These are phyloP conservation scores for Drepanosiphum platanoidis DNA, from an alignment of 2,888 invertebrate genomes.

Conservation along the genomic window DNA sequence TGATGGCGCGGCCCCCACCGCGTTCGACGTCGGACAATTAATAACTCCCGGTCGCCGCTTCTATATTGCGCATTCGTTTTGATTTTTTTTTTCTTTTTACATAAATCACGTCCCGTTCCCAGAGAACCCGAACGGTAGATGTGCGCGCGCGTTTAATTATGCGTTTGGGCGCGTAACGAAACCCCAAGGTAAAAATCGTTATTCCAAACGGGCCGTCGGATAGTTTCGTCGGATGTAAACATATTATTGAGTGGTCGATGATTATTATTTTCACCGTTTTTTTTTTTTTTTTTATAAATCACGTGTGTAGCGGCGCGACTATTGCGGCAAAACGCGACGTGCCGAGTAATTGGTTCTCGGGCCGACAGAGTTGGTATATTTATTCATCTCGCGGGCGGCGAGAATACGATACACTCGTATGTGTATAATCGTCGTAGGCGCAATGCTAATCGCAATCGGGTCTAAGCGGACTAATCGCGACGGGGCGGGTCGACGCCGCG, in stretches of 20 bases:
- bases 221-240: not conserved
- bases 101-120: conserved; percentile 44
- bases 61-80: conserved; percentile 17
- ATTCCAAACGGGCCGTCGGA: not conserved
- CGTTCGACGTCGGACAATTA: conserved; percentile 56
- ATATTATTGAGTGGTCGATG: not conserved
- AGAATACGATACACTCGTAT: not conserved
- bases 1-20: conserved; percentile 53
- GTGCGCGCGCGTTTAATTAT: conserved; percentile 28
- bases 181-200: conserved; percentile 15
- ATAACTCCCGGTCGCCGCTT: conserved; percentile 25
- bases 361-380: not conserved
- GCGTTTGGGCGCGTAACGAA: not conserved
- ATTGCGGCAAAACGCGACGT: not conserved
- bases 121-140: conserved; percentile 10
- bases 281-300: not conserved
- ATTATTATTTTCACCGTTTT: not conserved
- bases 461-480: not conserved
- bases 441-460: not conserved
- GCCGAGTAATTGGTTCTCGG: not conserved
- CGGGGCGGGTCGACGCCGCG: not conserved
- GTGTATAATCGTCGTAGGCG: not conserved
- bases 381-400: conserved; percentile 2
- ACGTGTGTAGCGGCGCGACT: not conserved
- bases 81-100: conserved; percentile 44